Percentiles rank a stretch among this genome's conserved stretches.
These are phyloP conservation scores for Microplitis mediator DNA, from an alignment of 1,140 invertebrate genomes.

Conservation along the genomic window DNA sequence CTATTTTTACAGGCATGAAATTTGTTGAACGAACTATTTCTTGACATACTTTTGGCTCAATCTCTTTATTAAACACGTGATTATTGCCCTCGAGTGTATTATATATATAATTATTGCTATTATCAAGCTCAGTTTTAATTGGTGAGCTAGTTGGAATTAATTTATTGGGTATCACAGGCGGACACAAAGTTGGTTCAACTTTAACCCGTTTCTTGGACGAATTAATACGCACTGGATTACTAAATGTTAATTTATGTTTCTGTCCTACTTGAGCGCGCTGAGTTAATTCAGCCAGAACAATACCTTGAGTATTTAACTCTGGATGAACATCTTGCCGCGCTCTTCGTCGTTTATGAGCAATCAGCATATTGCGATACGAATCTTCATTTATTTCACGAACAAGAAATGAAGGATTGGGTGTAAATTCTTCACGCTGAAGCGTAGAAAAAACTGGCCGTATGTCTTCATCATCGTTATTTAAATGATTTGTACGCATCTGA, in stretches of 20 bases:
- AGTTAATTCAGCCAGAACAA: slow-evolving; percentile 67
- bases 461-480: slow-evolving; percentile 48
- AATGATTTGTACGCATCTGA: slow-evolving; percentile 53
- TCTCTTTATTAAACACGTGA: slow-evolving; percentile 40
- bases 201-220: slow-evolving; percentile 56
- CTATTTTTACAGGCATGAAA: slow-evolving; percentile 43
- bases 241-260: slow-evolving; percentile 54
- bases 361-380: slow-evolving; percentile 71
- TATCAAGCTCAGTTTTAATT: slow-evolving; percentile 53
- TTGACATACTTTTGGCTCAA: slow-evolving; percentile 20
- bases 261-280: slow-evolving; percentile 60
- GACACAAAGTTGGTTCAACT: slow-evolving; percentile 43
- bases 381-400: slow-evolving; percentile 69
- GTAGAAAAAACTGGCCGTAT: slow-evolving; percentile 63
- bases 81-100: slow-evolving; percentile 48
- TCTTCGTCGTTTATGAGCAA: slow-evolving; percentile 69
- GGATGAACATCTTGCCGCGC: slow-evolving; percentile 65
- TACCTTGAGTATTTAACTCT: slow-evolving; percentile 66
- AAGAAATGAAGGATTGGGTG: slow-evolving; percentile 59
- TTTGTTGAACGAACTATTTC: slow-evolving; percentile 9
- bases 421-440: slow-evolving; percentile 59
- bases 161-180: slow-evolving; percentile 30
- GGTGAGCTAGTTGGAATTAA: slow-evolving; percentile 36
- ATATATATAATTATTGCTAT: slow-evolving; percentile 46
- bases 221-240: slow-evolving; percentile 41